Evolutionary conservation across 2,113 vertebrate species (phyloP).

Genomic region (Lethenteron reissneri): DNA sequence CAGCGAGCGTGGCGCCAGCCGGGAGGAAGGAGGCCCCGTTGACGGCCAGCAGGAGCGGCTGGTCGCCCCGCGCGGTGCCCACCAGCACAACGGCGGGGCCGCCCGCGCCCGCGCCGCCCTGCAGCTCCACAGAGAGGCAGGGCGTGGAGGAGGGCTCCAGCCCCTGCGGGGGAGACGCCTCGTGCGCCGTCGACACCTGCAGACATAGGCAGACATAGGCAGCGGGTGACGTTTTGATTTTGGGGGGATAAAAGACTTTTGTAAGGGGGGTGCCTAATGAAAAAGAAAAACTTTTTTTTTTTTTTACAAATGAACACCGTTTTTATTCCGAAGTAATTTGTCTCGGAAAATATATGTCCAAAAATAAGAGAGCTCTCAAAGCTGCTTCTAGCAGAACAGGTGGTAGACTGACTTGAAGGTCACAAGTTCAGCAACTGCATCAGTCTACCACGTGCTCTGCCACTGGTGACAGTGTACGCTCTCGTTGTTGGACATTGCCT

Average conservation of each 20-base stretch:
- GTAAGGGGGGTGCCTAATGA: not conserved
- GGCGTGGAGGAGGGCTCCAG: not conserved
- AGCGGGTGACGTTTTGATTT: not conserved
- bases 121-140: not conserved
- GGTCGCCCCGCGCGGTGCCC: conserved; percentile 40
- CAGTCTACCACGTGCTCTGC: too few species aligned
- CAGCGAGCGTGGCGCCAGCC: conserved; percentile 26
- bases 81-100: conserved; percentile 16
- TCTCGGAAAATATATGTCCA: too few species aligned
- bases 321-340: too few species aligned
- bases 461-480: too few species aligned
- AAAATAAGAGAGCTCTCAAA: too few species aligned
- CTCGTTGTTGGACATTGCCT: conserved; percentile 7
- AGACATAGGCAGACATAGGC: not conserved
- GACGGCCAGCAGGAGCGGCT: conserved; percentile 34
- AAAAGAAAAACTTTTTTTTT: too few species aligned
- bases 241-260: not conserved
- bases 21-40: conserved; percentile 40
- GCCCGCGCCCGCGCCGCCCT: conserved; percentile 14
- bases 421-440: too few species aligned
- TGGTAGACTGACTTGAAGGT: too few species aligned
- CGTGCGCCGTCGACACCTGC: conserved; percentile 22
- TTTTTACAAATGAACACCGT: too few species aligned
- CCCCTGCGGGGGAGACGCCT: not conserved
- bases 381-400: too few species aligned